Conservation (phyloP, 2,113 vertebrate genomes). For the Colinus virginianus region DNA sequence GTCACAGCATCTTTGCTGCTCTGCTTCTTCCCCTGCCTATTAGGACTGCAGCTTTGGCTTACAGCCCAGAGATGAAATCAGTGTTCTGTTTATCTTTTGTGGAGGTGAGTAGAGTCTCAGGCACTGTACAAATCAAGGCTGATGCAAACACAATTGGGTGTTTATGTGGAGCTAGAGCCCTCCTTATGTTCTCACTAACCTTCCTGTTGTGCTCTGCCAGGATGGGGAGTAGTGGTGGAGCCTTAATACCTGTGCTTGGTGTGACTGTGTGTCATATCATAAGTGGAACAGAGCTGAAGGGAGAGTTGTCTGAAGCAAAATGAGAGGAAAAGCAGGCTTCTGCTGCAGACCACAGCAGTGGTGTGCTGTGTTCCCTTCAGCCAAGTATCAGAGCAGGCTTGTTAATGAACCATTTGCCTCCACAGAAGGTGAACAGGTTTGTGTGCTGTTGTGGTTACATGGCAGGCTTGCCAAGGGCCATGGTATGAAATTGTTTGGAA, state of each 20-base stretch:
- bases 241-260: fast-evolving
- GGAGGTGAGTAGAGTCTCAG: background rate
- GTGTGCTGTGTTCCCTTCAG: fast-evolving
- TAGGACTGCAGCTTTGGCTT: background rate
- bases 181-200: background rate
- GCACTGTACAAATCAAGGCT: background rate
- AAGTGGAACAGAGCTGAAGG: background rate
- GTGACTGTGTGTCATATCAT: background rate
- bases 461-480: background rate
- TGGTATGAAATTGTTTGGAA: background rate
- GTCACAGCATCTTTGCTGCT: background rate
- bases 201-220: background rate
- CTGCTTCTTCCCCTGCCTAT: fast-evolving
- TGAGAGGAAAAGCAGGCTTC: fast-evolving
- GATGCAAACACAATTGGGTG: fast-evolving
- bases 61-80: background rate
- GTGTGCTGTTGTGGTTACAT: background rate
- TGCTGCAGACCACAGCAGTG: fast-evolving
- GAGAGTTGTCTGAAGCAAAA: background rate
- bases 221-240: fast-evolving
- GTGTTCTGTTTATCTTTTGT: background rate
- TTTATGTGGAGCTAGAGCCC: background rate
- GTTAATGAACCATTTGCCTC: fast-evolving
- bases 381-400: fast-evolving
- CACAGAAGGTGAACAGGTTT: fast-evolving